Base-by-base conservation (phyloP, 2,888 invertebrate species). In the Eilema depressum region DNA sequence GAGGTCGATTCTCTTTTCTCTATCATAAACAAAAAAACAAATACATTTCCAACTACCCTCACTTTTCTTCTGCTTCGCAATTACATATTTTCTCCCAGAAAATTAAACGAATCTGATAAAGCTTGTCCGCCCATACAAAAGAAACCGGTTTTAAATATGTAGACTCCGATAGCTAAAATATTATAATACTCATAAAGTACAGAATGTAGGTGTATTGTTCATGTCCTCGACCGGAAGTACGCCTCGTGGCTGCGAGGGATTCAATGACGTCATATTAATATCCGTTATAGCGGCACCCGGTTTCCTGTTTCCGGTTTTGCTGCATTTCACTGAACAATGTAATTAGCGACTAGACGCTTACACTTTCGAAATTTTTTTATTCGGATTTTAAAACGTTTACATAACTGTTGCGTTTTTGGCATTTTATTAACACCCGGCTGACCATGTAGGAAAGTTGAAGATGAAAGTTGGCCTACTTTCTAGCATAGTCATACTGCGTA, bases 221-320 rank as follows among this genome's bases (percentile, higher is more conserved):
- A 82, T 80, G 75, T 75, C 76, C 69, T 77, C 74, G 71, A 75
- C 88, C 89, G 93, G 92, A 93, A 91, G 84, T 86, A 71, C 80
- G 91, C 82, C 81, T 77, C 82, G 83, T 79, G 80, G 83, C 80
- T 81, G 71, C 78, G 87, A 74, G 88, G 85, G 87, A 84, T 79
- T 83, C 86, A 78, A 83, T 91, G 92, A 92, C 90, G 91, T 93
- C 92, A 91, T 87, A 86, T 85, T 86, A 87, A 90, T 90, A 88
- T 92, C 90, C 91, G 90, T 81, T 88, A 85, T 82, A 85, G 78
- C 84, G 84, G 82, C 83, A 82, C 84, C 83, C 85, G 79, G 80
- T 82, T 88, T 91, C 90, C 91, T 85, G 82, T 83, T 85, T 85
- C 86, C 80, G 71, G 82, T 83, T 80, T 83, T 77, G 84, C 78